Evolutionary conservation across 2,113 vertebrate genomes (phyloP).

Genomic region (Elephantulus edwardii): DNA sequence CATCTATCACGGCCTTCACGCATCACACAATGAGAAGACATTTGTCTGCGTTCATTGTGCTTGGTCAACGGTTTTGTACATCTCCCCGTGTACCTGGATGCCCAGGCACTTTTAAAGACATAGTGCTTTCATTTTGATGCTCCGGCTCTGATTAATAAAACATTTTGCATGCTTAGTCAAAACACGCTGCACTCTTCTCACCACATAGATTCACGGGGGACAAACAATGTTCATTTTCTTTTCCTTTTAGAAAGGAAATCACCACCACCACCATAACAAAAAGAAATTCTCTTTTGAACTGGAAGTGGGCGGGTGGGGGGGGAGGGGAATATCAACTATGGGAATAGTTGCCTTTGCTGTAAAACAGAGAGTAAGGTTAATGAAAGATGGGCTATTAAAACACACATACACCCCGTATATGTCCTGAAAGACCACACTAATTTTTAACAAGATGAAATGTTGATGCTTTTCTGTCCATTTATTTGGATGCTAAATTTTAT

Average conservation of each 20-base stretch:
- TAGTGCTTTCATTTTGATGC: constrained; percentile 24
- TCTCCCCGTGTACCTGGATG: constrained; percentile 82
- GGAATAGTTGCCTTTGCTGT: constrained; percentile 1
- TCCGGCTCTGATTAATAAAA: constrained; percentile 55
- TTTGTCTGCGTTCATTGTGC: constrained; percentile 86
- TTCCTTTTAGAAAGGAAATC: constrained; percentile 56
- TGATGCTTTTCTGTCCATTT: constrained; percentile 62
- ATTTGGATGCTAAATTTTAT: constrained; percentile 68
- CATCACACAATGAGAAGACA: constrained; percentile 88
- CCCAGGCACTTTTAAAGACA: constrained; percentile 69
- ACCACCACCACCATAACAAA: neutral
- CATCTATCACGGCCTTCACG: constrained; percentile 90
- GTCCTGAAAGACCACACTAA: constrained; percentile 26
- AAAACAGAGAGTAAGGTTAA: constrained; percentile 5
- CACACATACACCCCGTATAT: neutral
- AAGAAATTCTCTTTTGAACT: constrained; percentile 31
- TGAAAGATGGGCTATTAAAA: constrained; percentile 40
- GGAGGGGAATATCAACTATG: constrained; percentile 20
- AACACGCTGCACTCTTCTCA: constrained; percentile 9
- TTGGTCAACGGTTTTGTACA: constrained; percentile 85
- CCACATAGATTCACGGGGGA: neutral
- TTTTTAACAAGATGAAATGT: neutral
- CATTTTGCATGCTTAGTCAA: constrained; percentile 47
- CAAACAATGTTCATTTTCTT: neutral
- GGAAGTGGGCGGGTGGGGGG: too few species aligned